Percentiles rank a stretch among this genome's conserved stretches.
phyloP scores from a whole-genome alignment of 1,140 invertebrate species.

The Penaeus vannamei region DNA sequence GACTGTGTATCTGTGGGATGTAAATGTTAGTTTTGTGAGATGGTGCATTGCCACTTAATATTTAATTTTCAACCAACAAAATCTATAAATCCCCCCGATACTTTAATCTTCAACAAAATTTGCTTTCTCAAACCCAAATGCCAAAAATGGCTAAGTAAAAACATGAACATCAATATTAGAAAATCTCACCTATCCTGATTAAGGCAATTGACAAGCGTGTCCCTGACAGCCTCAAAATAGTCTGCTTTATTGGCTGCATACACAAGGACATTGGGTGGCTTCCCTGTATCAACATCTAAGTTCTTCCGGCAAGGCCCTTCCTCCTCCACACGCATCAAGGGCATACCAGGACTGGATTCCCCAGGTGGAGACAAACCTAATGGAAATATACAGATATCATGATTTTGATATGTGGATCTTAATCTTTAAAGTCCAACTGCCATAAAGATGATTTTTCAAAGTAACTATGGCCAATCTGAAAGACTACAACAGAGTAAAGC shows the following conservation, averaged over 20 bases:
- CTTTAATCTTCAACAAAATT: too few species aligned
- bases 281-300: conserved; percentile 69
- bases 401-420: too few species aligned
- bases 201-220: conserved; percentile 79
- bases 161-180: too few species aligned
- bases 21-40: not conserved
- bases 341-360: conserved; percentile 3
- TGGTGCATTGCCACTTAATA: not conserved
- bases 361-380: conserved; percentile 45
- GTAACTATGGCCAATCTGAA: too few species aligned
- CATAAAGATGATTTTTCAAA: too few species aligned
- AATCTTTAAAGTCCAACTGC: too few species aligned
- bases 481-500: too few species aligned
- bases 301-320: conserved; percentile 50
- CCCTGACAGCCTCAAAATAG: conserved; percentile 81
- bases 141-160: not conserved
- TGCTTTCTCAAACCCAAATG: too few species aligned
- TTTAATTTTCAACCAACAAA: too few species aligned
- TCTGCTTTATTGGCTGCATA: conserved; percentile 82
- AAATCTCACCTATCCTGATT: conserved; percentile 79
- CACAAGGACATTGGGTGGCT: conserved; percentile 85
- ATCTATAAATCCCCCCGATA: too few species aligned
- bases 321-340: conserved; percentile 55
- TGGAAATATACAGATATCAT: too few species aligned
- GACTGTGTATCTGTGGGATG: conserved; percentile 79